Base-by-base conservation (phyloP, 2,797 vertebrate species). In the Phrynocephalus guinanensis region DNA sequence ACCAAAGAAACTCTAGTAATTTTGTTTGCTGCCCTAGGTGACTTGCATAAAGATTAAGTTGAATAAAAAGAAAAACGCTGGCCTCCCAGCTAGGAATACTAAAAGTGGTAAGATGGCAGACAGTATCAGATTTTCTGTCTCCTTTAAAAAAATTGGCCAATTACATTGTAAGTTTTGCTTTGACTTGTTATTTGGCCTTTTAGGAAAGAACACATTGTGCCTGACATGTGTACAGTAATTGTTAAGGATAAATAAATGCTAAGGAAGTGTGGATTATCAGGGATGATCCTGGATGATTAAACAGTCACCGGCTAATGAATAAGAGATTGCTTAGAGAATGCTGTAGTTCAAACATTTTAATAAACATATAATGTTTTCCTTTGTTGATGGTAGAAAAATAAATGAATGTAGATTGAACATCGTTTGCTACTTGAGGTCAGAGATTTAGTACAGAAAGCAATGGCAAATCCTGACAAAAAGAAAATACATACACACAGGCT, bases 161-260 rank as follows among this genome's bases (percentile, higher is more conserved):
- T 83, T 13, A 10, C 24, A n/a, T 11, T 72, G 22, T 18, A 26
- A 72, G 24, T 66, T 80, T 76, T 81, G 28, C 16, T 30, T 44
- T 87, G 71, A n/a, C 60, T 9, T 16, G 26, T 56, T 68, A 28
- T 87, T 68, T 67, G 67, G 66, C 38, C 50, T 83, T 76, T 91
- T 89, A 86, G 44, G 91, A 90, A 91, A 60, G 78, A 67, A 80
- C 92, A 79, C 76, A 20, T 87, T 89, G 66, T 1, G 0, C n/a
- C 68, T 83, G 82, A 86, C 72, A 81, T 30, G 50, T 5, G 0
- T 24, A 3, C 1, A 2, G 67, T 33, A 56, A 73, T 94, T 91
- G 78, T 75, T 90, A 91, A 92, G 88, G 76, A 82, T 89, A 93
- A 92, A 91, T 88, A 93, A 93, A 91, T 81, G 85, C 28, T 82